Evolutionary conservation across 2,797 vertebrate species (phyloP).

Genomic region (Sus cebifrons): DNA sequence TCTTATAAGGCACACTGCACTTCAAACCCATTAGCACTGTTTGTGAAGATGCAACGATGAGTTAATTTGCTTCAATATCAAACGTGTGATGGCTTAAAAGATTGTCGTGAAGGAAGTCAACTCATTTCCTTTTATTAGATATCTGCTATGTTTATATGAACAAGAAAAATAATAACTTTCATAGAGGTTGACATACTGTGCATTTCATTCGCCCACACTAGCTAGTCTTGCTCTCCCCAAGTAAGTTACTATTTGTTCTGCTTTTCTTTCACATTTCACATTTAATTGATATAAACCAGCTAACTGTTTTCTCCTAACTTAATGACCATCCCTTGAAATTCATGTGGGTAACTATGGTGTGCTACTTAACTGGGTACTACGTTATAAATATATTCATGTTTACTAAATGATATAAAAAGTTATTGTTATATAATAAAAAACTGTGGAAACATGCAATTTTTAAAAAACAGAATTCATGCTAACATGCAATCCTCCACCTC

Average conservation of each 20-base stretch:
- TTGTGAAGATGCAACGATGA: conserved; percentile 31
- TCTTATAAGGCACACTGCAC: conserved; percentile 1
- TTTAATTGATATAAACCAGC: neutral
- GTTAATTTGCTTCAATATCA: conserved; percentile 30
- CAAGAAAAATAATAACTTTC: neutral
- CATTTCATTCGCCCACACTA: neutral
- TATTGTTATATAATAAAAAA: conserved; percentile 54
- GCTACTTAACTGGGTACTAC: neutral
- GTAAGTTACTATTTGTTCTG: neutral
- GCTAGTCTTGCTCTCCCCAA: neutral
- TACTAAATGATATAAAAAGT: conserved; percentile 32
- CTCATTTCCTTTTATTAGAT: neutral
- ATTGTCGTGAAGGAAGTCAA: neutral
- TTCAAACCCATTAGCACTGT: neutral
- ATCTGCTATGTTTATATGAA: neutral
- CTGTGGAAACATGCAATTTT: conserved; percentile 87
- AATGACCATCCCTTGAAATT: conserved; percentile 29
- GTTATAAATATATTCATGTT: conserved; percentile 5
- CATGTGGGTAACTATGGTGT: neutral
- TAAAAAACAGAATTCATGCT: conserved; percentile 86
- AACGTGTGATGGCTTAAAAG: conserved; percentile 13
- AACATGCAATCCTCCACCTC: conserved; percentile 88
- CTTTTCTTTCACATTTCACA: neutral
- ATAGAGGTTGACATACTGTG: neutral
- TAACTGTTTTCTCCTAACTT: neutral